Evolutionary conservation across 2,888 invertebrate species (phyloP), one percentile per base, ranked within the genome.

Genomic region (Heliconius charithonia): DNA sequence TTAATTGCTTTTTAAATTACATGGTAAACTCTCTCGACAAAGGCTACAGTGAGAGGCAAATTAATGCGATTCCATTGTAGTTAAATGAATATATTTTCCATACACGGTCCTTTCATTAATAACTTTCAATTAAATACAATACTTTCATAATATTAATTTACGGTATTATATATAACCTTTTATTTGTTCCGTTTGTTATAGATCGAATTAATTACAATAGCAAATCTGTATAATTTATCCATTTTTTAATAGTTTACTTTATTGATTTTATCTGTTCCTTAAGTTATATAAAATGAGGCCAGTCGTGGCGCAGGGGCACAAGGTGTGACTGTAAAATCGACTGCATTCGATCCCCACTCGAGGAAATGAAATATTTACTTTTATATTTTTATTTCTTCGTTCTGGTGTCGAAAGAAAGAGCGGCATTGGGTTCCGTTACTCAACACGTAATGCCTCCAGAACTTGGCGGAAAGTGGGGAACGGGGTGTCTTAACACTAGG

Each of bases 1-100:
- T 65, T 72, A 72, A 77, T 72, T 77, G 72, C 71, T 77, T 77
- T 76, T 76, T 76, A 70, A 76, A 76, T 76, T 76, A 76, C 76
- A 76, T 76, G 70, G 70, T 59, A 76, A 76, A 70, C 67, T 75
- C 75, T 19, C 56, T 67, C 70, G 70, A 76, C 76, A 76, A 76
- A 76, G 70, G 76, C 76, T 59, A 45, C 70, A 76, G 70, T 45
- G 72, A 77, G 56, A 77, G 63, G 72, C 51, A 72, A 77, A 77
- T 77, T 77, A 72, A 72, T 45, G 71, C 62, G 22, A 77, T 72
- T 32, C 66, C 63, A 77, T 59, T 73, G 72, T 73, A 59, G 29
- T 72, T 59, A 56, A 77, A 77, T 66, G 77, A 72, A 73, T 73
- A 73, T 63, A 73, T 77, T 66, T 73, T 77, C 56, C 65, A 77